Evolutionary conservation across 2,888 invertebrate genomes (phyloP).

Genomic region (Drosophila merina): DNA sequence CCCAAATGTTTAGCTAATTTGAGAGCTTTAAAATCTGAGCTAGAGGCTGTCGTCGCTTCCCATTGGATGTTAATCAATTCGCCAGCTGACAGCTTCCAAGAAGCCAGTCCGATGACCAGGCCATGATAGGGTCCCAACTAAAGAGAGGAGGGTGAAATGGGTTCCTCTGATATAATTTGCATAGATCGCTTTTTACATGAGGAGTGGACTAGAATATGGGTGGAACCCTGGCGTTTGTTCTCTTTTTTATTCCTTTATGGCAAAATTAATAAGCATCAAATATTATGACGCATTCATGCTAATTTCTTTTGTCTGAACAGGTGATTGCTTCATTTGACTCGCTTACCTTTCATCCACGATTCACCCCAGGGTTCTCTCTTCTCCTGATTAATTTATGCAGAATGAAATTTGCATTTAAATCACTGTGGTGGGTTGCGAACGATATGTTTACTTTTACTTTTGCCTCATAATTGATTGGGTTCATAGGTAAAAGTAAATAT

Average conservation of each 20-base stretch:
- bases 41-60: conserved; percentile 29
- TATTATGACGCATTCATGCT: conserved; percentile 70
- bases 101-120: conserved; percentile 41
- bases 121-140: conserved; percentile 6
- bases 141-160: conserved; percentile 2
- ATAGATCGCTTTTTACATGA: conserved; percentile 34
- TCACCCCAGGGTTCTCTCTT: conserved; percentile 17
- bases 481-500: conserved; percentile 32
- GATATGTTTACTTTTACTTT: conserved; percentile 68
- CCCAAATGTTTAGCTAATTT: conserved; percentile 43
- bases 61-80: conserved; percentile 47
- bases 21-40: conserved; percentile 46
- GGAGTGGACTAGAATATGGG: conserved; percentile 7
- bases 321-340: conserved; percentile 71
- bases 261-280: conserved; percentile 71
- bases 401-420: conserved; percentile 71
- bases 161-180: conserved; percentile 30
- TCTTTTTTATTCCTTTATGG: conserved; percentile 21
- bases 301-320: conserved; percentile 63
- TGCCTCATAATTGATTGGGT: conserved; percentile 48
- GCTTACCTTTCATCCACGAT: conserved; percentile 21
- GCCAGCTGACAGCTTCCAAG: conserved; percentile 55
- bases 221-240: not conserved
- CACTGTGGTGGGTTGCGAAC: conserved; percentile 30
- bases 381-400: conserved; percentile 59